Base-by-base conservation (phyloP, 2,888 invertebrate species). In the Cephus rjabovi region DNA sequence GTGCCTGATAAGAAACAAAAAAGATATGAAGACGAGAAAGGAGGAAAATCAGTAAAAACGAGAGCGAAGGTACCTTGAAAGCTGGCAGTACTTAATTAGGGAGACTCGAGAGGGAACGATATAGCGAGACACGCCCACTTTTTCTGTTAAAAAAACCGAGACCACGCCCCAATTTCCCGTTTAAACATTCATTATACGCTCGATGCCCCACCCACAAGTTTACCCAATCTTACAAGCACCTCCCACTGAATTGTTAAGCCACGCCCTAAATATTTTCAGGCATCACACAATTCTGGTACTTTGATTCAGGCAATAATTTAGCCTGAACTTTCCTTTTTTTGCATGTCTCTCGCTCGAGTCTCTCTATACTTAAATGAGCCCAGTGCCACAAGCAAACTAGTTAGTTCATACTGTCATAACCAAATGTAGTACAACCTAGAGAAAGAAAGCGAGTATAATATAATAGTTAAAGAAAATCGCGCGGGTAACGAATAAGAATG, bases 371-470 rank as follows among this genome's bases (percentile, higher is more conserved):
- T 71, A 71, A 71, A 71, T 80, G 79, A 84, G 85, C 81, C 83
- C 84, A 87, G 84, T 87, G 89, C 86, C 87, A 86, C 84, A 82
- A 77, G 79, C 82, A 79, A 84, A 84, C 81, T 87, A 88, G 86
- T 87, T 89, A 86, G 84, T 85, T 81, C 80, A 84, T 83, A 87
- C 83, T 84, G 84, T 87, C 86, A 86, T 87, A 88, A 89, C 89
- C 90, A 89, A 90, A 90, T 87, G 82, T 90, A 90, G 89, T 89
- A 90, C 90, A 90, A 89, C 83, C 80, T 87, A 88, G 84, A 75
- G 80, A 78, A 79, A 77, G 74, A 86, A 79, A 80, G 80, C 81
- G 82, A 87, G 70, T 56, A 56, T 86, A 85, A 85, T 85, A 84
- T 86, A 83, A 86, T 37, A 37, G 37, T 74, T 74, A 35, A 74